Evolutionary conservation across 2,888 invertebrate genomes (phyloP).

Genomic region (Morpho helenor): DNA sequence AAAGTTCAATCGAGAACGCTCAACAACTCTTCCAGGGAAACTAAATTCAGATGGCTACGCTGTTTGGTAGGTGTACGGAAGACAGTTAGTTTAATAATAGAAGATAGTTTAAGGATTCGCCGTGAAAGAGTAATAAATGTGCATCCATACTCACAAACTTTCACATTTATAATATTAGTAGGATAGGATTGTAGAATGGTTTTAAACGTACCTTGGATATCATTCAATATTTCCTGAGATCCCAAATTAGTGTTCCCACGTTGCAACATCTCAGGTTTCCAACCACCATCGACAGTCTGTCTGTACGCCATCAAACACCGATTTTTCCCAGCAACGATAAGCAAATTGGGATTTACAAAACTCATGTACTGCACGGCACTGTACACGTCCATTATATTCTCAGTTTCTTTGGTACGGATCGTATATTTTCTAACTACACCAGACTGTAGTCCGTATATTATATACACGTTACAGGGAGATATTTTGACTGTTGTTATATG

Average conservation of each 20-base stretch:
- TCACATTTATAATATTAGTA: too few relatives aligned
- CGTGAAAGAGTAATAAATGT: too few relatives aligned
- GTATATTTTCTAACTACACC: constrained; percentile 65
- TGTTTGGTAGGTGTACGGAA: too few relatives aligned
- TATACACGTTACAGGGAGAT: constrained; percentile 69
- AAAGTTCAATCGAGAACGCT: too few relatives aligned
- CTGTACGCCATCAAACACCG: constrained; percentile 64
- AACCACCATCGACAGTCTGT: constrained; percentile 39
- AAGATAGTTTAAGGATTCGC: too few relatives aligned
- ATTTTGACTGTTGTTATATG: constrained; percentile 67
- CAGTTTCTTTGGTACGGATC: constrained; percentile 49
- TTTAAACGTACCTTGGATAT: constrained; percentile 50
- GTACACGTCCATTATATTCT: constrained; percentile 58
- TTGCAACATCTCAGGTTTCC: constrained; percentile 64
- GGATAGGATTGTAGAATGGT: too few relatives aligned
- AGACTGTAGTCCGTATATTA: constrained; percentile 69
- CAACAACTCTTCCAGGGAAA: too few relatives aligned
- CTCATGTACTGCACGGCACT: constrained; percentile 62
- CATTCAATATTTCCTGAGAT: constrained; percentile 68
- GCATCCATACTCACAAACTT: too few relatives aligned
- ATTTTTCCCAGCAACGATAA: constrained; percentile 64
- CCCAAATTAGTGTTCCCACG: constrained; percentile 58
- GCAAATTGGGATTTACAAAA: constrained; percentile 49
- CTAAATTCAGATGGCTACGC: too few relatives aligned
- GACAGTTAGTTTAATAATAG: too few relatives aligned